Percentiles rank a stretch among this genome's conserved stretches.
These are phyloP conservation scores for Allophyes oxyacanthae DNA, from an alignment of 2,888 invertebrate genomes.

Conservation along the genomic window DNA sequence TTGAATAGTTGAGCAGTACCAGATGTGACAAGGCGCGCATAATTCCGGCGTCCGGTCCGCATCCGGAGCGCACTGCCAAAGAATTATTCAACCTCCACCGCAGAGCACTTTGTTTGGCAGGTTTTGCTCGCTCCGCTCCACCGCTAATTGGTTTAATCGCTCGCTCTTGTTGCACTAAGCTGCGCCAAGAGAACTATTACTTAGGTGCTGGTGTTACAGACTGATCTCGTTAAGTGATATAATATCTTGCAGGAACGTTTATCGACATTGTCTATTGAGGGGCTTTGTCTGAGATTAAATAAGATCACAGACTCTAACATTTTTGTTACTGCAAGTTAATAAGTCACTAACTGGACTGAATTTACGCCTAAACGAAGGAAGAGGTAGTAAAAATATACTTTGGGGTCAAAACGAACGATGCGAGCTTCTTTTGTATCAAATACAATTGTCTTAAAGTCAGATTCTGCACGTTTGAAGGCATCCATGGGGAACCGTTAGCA, in stretches of 20 bases:
- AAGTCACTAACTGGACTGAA: no score
- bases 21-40: background rate
- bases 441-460: no score
- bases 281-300: slow-evolving; percentile 2
- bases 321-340: background rate
- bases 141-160: slow-evolving; percentile 65
- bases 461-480: no score
- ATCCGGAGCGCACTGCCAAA: slow-evolving; percentile 17
- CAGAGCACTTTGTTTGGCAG: slow-evolving; percentile 42
- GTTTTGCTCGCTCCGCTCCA: slow-evolving; percentile 36
- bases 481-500: no score
- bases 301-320: background rate
- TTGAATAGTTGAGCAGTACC: background rate
- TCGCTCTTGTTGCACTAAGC: slow-evolving; percentile 60
- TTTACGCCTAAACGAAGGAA: no score
- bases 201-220: slow-evolving; percentile 8
- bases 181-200: slow-evolving; percentile 34
- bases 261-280: slow-evolving; percentile 5
- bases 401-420: no score
- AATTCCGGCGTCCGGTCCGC: background rate
- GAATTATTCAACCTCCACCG: slow-evolving; percentile 15
- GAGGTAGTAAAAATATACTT: no score
- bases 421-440: no score
- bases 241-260: slow-evolving; percentile 7
- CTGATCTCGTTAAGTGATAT: slow-evolving; percentile 17